These are phyloP conservation scores for Nesometra sesokonis DNA, from an alignment of 35 echinoderm and acorn worm genomes.

Conservation along the genomic window DNA sequence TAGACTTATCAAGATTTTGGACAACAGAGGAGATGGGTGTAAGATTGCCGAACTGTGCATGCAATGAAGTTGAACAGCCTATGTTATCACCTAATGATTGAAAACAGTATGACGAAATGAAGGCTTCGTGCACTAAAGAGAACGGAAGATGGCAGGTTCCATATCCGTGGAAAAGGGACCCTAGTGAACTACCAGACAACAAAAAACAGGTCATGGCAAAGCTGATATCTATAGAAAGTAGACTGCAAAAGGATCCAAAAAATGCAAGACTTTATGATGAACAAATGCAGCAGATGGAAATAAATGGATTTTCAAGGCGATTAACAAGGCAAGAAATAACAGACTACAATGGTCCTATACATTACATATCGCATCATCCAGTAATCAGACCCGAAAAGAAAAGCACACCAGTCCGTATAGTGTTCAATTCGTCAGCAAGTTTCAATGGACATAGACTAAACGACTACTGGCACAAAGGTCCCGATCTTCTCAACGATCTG, in stretches of 20 bases:
- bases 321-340: not conserved
- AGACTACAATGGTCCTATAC: constrained; percentile 37
- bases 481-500: constrained; percentile 19
- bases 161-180: constrained; percentile 15
- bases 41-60: not conserved
- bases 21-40: constrained; percentile 11
- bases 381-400: constrained; percentile 50
- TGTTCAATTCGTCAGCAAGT: constrained; percentile 36
- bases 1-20: constrained; percentile 5
- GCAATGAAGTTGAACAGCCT: not conserved
- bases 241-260: not conserved
- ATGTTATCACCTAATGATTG: not conserved
- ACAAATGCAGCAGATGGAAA: constrained; percentile 7
- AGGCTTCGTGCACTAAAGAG: not conserved
- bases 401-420: constrained; percentile 54
- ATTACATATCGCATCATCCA: constrained; percentile 51
- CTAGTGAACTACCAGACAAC: constrained; percentile 7
- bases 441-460: constrained; percentile 62
- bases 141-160: not conserved
- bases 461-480: constrained; percentile 45
- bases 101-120: not conserved
- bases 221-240: not conserved
- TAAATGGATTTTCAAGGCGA: not conserved
- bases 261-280: not conserved
- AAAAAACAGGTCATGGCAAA: not conserved